Percentiles rank a stretch among this genome's conserved stretches.
These are phyloP conservation scores for Genyomyrus donnyi DNA, from an alignment of 2,113 vertebrate genomes.

Conservation along the genomic window DNA sequence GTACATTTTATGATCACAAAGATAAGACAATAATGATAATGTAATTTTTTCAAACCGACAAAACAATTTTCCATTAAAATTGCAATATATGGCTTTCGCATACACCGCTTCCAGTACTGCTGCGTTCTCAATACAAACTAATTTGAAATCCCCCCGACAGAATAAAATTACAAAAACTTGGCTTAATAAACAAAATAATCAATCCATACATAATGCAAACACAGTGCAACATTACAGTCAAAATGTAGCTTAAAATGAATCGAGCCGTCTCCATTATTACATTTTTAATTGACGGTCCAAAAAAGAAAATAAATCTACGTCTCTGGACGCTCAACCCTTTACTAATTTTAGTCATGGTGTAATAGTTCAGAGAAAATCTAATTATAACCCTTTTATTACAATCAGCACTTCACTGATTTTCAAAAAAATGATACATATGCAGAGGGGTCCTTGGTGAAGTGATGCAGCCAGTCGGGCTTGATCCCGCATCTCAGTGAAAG, in stretches of 20 bases:
- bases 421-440: not conserved
- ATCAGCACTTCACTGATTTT: not conserved
- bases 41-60: not conserved
- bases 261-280: not conserved
- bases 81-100: not conserved
- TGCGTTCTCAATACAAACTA: not conserved
- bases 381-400: not conserved
- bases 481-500: not conserved
- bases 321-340: not conserved
- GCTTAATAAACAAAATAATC: not conserved
- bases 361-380: not conserved
- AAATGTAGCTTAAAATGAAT: slow-evolving; percentile 2
- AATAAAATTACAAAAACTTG: not conserved
- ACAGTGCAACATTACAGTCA: not conserved
- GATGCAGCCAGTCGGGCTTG: not conserved
- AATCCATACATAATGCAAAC: not conserved
- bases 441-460: not conserved
- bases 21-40: not conserved
- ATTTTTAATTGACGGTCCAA: not conserved
- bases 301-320: not conserved
- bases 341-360: slow-evolving; percentile 1
- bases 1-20: not conserved
- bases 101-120: not conserved
- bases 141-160: not conserved
- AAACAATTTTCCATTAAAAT: slow-evolving; percentile 8